A percentile compares a stretch with the other conserved stretches of the same genome.
phyloP scores from a whole-genome alignment of 2,797 vertebrate species.

The Arrhamphus sclerolepis region DNA sequence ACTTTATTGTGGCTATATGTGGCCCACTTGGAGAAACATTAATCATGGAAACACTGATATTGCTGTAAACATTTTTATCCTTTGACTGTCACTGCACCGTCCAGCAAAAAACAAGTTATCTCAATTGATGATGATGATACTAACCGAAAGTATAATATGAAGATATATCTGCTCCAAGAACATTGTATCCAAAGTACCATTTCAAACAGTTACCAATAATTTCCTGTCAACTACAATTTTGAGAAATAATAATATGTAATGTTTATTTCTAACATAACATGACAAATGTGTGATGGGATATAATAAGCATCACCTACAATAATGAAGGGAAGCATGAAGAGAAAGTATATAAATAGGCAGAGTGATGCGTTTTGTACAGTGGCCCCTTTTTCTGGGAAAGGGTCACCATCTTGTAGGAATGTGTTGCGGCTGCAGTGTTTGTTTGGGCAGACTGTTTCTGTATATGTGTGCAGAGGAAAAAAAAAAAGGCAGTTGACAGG shows the following conservation, averaged over 20 bases:
- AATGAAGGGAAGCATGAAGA: background rate
- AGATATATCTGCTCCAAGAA: background rate
- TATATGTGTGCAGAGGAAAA: conserved; percentile 14
- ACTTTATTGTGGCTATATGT: conserved; percentile 36
- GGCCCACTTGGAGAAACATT: conserved; percentile 29
- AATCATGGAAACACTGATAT: conserved; percentile 53
- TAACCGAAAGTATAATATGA: background rate
- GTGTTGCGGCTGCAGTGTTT: conserved; percentile 54
- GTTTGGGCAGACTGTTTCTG: conserved; percentile 34
- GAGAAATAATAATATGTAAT: no score
- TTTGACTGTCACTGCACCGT: no score
- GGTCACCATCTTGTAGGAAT: conserved; percentile 63
- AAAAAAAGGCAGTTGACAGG: conserved; percentile 33
- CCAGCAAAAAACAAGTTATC: no score
- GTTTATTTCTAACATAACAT: no score
- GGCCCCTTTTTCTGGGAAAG: conserved; percentile 48
- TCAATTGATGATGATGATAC: no score
- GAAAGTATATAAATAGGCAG: background rate
- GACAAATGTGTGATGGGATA: no score
- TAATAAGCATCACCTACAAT: background rate
- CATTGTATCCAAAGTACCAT: no score
- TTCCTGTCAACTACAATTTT: no score
- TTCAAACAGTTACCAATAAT: no score
- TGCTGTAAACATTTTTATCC: background rate
- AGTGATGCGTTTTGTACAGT: conserved; percentile 23